phyloP scores from a whole-genome alignment of 2,113 vertebrate species.

The Galbula dea region DNA sequence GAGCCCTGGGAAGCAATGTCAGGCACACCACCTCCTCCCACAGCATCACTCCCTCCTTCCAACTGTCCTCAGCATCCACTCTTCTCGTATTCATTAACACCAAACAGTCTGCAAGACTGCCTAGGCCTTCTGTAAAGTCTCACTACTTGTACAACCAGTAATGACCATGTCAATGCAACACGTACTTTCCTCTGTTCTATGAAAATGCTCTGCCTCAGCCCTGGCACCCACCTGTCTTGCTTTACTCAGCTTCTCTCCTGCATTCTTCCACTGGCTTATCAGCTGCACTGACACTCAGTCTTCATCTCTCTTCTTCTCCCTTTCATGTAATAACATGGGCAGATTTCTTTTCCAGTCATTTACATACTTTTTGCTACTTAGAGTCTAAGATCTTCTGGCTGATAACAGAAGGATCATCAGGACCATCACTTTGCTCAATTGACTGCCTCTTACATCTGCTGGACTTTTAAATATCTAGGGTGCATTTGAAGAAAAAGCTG shows the following conservation, averaged over 20 bases:
- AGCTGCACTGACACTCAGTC: rapidly evolving
- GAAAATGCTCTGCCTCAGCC: background rate
- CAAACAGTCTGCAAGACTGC: background rate
- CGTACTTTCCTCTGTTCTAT: background rate
- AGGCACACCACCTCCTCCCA: background rate
- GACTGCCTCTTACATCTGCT: background rate
- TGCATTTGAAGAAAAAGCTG: background rate
- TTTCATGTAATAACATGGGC: background rate
- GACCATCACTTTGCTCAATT: background rate
- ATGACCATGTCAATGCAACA: background rate
- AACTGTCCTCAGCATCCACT: background rate
- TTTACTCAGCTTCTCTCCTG: background rate
- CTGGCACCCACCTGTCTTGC: background rate
- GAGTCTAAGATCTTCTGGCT: background rate
- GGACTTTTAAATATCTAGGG: background rate
- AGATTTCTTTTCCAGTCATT: background rate
- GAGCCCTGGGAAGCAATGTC: background rate
- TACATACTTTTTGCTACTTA: background rate
- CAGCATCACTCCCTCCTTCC: background rate
- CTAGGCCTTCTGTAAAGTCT: background rate
- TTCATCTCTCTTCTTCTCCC: background rate
- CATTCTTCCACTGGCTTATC: background rate
- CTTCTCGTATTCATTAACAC: background rate
- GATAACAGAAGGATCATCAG: background rate
- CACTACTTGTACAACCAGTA: background rate